Percentiles rank a stretch among this genome's conserved stretches.
Conservation (phyloP, 92 coral and sea anemone species). For the Nematostella vectensis region DNA sequence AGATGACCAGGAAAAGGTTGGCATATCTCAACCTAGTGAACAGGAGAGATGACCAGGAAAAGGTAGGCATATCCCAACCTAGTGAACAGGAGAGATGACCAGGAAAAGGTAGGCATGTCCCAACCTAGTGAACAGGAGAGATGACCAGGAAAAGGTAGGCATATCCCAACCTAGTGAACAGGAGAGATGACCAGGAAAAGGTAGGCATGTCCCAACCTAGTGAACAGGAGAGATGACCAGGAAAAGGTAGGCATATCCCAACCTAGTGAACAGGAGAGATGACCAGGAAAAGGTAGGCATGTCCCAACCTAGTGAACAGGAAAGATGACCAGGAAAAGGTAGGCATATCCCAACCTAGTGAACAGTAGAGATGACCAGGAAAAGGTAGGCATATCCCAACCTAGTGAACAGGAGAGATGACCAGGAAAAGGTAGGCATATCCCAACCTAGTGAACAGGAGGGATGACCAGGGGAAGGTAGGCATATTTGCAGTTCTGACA, state of each 20-base stretch:
- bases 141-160: constrained; percentile 36
- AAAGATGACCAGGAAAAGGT: constrained; percentile 51
- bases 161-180: constrained; percentile 64
- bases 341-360: constrained; percentile 62
- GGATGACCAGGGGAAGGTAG: constrained; percentile 78
- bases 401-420: constrained; percentile 58
- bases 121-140: constrained; percentile 59
- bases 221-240: constrained; percentile 49
- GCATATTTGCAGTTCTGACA: constrained; percentile 17
- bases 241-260: constrained; percentile 73
- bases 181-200: constrained; percentile 75
- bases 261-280: constrained; percentile 60
- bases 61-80: constrained; percentile 46
- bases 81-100: constrained; percentile 59
- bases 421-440: constrained; percentile 42
- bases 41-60: constrained; percentile 50
- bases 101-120: constrained; percentile 85
- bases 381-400: constrained; percentile 80
- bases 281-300: constrained; percentile 79
- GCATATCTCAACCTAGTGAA: constrained; percentile 70
- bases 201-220: constrained; percentile 72
- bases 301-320: constrained; percentile 66
- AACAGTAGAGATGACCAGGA: constrained; percentile 75
- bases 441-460: constrained; percentile 65
- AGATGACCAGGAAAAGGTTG: constrained; percentile 74